Conservation (phyloP, 2,797 vertebrate genomes). For the Tarsius wallacei region DNA sequence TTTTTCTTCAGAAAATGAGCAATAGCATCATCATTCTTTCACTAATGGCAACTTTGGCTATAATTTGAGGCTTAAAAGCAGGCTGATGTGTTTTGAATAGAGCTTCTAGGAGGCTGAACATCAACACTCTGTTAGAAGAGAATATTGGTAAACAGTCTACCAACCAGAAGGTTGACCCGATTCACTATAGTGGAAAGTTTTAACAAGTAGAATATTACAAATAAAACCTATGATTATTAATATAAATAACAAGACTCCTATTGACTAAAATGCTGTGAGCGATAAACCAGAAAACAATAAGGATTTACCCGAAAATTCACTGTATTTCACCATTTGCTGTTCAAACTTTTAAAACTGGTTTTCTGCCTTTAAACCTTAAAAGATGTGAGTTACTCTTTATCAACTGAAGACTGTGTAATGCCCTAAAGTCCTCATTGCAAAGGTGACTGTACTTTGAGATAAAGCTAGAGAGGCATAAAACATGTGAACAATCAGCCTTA, state of each 20-base stretch:
- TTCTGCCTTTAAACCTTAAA: slow-evolving; percentile 23
- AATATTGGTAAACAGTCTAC: slow-evolving; percentile 54
- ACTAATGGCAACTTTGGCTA: slow-evolving; percentile 40
- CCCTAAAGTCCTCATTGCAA: background rate
- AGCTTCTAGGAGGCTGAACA: slow-evolving; percentile 8
- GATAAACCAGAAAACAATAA: slow-evolving; percentile 59
- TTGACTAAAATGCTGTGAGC: slow-evolving; percentile 60
- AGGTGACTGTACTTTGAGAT: slow-evolving; percentile 25
- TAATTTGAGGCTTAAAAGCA: slow-evolving; percentile 59
- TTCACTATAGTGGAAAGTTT: slow-evolving; percentile 24
- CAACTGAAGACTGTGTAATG: background rate
- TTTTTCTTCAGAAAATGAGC: slow-evolving; percentile 62
- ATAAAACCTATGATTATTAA: slow-evolving; percentile 44
- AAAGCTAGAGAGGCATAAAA: slow-evolving; percentile 33
- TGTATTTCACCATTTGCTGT: slow-evolving; percentile 53
- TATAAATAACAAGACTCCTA: slow-evolving; percentile 59
- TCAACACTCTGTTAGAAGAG: slow-evolving; percentile 28
- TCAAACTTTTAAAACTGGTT: background rate
- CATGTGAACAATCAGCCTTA: slow-evolving; percentile 60
- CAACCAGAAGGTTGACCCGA: slow-evolving; percentile 16
- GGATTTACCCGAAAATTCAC: background rate
- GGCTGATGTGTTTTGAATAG: slow-evolving; percentile 16
- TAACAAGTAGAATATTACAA: slow-evolving; percentile 37
- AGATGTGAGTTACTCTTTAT: slow-evolving; percentile 34
- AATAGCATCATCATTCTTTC: slow-evolving; percentile 64